A percentile compares a stretch with the other conserved stretches of the same genome.
Evolutionary conservation across 2,888 invertebrate genomes (phyloP).

Genomic region (Dione vanillae): DNA sequence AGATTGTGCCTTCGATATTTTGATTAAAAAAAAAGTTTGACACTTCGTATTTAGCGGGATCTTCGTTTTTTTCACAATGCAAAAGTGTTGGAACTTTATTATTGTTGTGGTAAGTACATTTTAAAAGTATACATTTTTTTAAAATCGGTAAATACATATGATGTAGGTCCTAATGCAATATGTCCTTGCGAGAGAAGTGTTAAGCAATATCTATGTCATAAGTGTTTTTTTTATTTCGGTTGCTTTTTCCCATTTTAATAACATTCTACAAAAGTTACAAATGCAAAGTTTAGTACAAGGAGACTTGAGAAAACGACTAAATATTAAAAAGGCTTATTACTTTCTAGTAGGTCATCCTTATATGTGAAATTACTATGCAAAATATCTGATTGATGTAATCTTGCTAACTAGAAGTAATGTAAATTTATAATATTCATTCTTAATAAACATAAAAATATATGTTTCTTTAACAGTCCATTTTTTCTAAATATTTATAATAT

Average conservation of each 20-base stretch:
- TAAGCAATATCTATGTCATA: slow-evolving; percentile 6
- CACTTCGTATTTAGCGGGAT: slow-evolving; percentile 21
- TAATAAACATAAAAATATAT: too few relatives aligned
- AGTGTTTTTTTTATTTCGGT: not conserved
- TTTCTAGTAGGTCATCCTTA: too few relatives aligned
- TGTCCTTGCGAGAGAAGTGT: slow-evolving; percentile 13
- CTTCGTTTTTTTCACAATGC: slow-evolving; percentile 48
- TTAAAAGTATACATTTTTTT: not conserved
- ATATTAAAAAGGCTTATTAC: too few relatives aligned
- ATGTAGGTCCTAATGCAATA: slow-evolving; percentile 1
- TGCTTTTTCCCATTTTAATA: not conserved
- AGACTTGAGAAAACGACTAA: too few relatives aligned
- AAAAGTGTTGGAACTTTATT: slow-evolving; percentile 52
- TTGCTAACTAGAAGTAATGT: too few relatives aligned
- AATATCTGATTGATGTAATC: too few relatives aligned
- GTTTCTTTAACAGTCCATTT: too few relatives aligned
- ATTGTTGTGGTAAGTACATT: slow-evolving; percentile 54
- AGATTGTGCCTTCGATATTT: slow-evolving; percentile 21
- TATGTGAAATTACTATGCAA: too few relatives aligned
- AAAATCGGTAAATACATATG: not conserved
- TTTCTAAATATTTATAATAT: too few relatives aligned
- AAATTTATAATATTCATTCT: too few relatives aligned
- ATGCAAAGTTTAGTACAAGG: too few relatives aligned
- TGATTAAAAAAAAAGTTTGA: slow-evolving; percentile 31
- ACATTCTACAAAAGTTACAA: too few relatives aligned